Evolutionary conservation across 2,797 vertebrate genomes (phyloP).

Genomic region (Pelobates cultripes): DNA sequence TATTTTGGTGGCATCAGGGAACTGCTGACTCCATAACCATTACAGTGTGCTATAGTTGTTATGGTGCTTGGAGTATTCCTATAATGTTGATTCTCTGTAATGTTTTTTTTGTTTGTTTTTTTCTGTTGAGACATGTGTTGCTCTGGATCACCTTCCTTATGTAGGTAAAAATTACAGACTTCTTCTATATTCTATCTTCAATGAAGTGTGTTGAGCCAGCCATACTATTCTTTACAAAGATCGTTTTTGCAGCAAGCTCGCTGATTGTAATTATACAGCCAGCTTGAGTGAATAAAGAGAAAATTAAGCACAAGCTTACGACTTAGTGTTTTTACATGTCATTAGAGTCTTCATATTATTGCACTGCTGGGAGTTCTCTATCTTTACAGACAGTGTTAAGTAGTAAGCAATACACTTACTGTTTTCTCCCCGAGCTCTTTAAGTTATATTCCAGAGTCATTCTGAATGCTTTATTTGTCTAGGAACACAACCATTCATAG

Average conservation of each 20-base stretch:
- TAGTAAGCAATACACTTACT: background rate
- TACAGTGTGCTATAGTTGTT: too few relatives aligned
- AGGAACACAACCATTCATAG: background rate
- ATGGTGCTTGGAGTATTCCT: too few relatives aligned
- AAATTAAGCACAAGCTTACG: background rate
- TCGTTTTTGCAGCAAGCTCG: background rate
- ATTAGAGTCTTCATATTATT: background rate
- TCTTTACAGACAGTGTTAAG: background rate
- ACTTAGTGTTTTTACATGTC: background rate
- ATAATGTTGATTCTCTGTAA: too few relatives aligned
- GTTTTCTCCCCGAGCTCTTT: background rate
- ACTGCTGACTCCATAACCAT: too few relatives aligned
- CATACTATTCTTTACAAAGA: background rate
- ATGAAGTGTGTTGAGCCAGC: background rate
- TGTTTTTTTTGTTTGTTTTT: too few relatives aligned
- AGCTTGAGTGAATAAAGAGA: background rate
- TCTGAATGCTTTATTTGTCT: background rate
- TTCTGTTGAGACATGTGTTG: too few relatives aligned
- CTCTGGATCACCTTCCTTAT: too few relatives aligned
- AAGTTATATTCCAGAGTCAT: background rate
- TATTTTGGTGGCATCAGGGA: too few relatives aligned
- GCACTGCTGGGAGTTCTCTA: background rate
- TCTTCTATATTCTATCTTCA: background rate
- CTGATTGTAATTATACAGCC: conserved; percentile 1
- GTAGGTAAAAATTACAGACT: too few relatives aligned